phyloP scores from a whole-genome alignment of 2,113 vertebrate species.

The Numenius arquata region DNA sequence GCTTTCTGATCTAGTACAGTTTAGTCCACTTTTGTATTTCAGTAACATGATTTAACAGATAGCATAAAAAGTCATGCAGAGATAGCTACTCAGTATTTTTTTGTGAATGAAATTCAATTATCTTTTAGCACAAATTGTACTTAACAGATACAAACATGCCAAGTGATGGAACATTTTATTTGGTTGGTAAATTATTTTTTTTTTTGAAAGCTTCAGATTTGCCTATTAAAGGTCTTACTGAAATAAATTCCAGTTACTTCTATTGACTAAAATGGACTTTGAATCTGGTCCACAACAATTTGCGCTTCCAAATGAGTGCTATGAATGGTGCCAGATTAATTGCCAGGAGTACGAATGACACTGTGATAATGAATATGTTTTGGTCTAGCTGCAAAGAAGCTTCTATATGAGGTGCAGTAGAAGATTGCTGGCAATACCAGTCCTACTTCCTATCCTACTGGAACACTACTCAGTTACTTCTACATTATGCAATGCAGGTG shows the following conservation, averaged over 20 bases:
- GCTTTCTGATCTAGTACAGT: background rate
- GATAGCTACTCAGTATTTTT: background rate
- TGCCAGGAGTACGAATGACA: fast-evolving
- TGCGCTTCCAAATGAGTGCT: background rate
- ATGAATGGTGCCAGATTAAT: background rate
- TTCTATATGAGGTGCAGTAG: background rate
- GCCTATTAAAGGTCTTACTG: background rate
- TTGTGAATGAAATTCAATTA: background rate
- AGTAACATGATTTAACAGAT: background rate
- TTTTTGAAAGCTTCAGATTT: background rate
- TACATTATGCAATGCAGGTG: background rate
- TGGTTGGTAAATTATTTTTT: background rate
- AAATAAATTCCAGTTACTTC: background rate
- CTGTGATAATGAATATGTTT: background rate
- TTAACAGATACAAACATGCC: background rate
- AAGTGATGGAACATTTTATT: background rate
- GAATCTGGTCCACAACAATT: background rate
- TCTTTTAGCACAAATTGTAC: background rate
- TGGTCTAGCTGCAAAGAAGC: background rate
- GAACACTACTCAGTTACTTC: background rate
- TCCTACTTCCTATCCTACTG: background rate
- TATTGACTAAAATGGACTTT: background rate
- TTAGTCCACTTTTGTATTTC: background rate
- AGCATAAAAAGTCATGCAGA: background rate
- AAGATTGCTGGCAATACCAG: background rate